phyloP scores from a whole-genome alignment of 64 coral and sea anemone genomes.

The Platygyra sinensis region DNA sequence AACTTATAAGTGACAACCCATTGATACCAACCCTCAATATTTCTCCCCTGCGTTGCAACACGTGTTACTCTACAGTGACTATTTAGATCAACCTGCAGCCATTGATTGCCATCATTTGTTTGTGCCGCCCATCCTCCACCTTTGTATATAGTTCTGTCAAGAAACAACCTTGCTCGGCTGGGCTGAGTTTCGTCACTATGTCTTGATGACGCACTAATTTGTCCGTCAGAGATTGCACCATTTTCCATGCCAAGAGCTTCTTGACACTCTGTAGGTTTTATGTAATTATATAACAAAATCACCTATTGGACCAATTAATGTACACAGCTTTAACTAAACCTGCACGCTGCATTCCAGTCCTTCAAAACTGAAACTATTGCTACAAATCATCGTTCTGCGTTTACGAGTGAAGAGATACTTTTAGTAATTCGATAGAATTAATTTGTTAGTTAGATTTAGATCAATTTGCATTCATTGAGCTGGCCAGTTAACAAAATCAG shows the following conservation, averaged over 20 bases:
- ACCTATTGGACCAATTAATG: no score
- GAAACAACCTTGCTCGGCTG: slow-evolving; percentile 11
- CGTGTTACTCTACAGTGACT: neutral
- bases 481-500: no score
- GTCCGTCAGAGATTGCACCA: slow-evolving; percentile 38
- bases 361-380: no score
- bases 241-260: slow-evolving; percentile 35
- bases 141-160: neutral
- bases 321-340: no score
- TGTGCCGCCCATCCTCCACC: slow-evolving; percentile 23
- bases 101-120: slow-evolving; percentile 18
- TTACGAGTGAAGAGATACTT: no score
- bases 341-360: no score
- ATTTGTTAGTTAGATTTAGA: no score
- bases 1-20: neutral
- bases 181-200: neutral
- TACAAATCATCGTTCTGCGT: no score
- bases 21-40: neutral
- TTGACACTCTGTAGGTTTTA: neutral
- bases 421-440: no score
- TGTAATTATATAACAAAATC: no score
- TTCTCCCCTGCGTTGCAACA: neutral
- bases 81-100: slow-evolving; percentile 56
- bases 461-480: no score
- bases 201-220: slow-evolving; percentile 35